Percentiles rank a stretch among this genome's conserved stretches.
Evolutionary conservation across 2,797 vertebrate genomes (phyloP).

Genomic region (Nyctibius grandis): DNA sequence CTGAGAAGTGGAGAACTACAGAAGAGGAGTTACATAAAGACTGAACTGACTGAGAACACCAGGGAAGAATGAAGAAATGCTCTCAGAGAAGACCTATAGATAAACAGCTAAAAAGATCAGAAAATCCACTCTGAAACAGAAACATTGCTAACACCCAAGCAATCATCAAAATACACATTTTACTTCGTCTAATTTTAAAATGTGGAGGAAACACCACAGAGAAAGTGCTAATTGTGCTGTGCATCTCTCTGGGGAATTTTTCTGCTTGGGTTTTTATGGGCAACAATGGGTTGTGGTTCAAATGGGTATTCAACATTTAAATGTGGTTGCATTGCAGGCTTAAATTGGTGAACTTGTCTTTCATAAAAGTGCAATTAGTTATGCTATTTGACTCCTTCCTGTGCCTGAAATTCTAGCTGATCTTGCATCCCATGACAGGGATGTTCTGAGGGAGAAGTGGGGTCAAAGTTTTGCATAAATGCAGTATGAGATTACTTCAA

Average conservation of each 20-base stretch:
- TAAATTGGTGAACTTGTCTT: constrained; percentile 6
- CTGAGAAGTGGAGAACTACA: background rate
- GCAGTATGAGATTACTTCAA: background rate
- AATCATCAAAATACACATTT: background rate
- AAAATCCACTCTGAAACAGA: background rate
- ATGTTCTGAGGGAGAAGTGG: background rate
- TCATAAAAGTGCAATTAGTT: constrained; percentile 23
- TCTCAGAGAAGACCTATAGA: background rate
- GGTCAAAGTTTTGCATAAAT: background rate
- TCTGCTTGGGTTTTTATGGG: background rate
- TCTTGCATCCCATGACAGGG: background rate
- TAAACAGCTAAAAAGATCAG: background rate
- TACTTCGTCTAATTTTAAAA: background rate
- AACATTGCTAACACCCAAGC: background rate
- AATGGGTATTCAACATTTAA: background rate
- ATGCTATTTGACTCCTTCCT: constrained; percentile 21
- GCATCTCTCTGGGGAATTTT: background rate
- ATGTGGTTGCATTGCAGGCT: background rate
- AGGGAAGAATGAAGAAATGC: background rate
- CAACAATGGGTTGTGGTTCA: background rate
- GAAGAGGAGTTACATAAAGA: background rate
- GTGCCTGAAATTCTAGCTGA: constrained; percentile 28
- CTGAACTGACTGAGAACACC: background rate
- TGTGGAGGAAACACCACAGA: background rate
- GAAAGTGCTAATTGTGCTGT: background rate